A percentile compares a stretch with the other conserved stretches of the same genome.
phyloP scores from a whole-genome alignment of 2,797 vertebrate species.

The Gallinago solitaria region DNA sequence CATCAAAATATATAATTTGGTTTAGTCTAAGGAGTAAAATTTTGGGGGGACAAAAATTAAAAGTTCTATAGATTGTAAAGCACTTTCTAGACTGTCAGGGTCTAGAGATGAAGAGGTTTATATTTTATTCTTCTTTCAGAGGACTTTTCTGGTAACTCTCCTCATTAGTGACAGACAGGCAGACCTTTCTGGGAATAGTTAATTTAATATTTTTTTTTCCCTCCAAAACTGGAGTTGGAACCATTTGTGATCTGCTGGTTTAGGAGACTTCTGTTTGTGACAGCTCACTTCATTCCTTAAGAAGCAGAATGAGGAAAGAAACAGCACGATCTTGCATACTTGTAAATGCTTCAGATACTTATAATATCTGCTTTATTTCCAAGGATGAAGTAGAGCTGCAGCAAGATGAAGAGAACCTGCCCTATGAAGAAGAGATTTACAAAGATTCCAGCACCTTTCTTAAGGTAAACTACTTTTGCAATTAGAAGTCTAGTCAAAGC shows the following conservation, averaged over 20 bases:
- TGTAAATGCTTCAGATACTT: background rate
- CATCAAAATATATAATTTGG: background rate
- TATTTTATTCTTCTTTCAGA: background rate
- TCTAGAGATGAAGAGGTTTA: background rate
- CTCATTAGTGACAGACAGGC: background rate
- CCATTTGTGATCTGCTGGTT: background rate
- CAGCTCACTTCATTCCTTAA: background rate
- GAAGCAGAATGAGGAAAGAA: background rate
- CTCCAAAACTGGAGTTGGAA: background rate
- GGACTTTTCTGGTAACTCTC: background rate
- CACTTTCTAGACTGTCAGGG: background rate
- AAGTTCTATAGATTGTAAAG: background rate
- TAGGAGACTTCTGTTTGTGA: background rate
- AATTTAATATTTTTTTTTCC: too few relatives aligned
- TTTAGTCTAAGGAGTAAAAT: background rate
- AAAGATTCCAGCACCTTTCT: constrained; percentile 98
- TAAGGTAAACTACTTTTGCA: constrained; percentile 81
- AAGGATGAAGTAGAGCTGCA: constrained; percentile 93
- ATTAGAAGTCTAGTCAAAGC: background rate
- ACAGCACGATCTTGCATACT: background rate
- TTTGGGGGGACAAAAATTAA: background rate
- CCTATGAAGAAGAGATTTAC: constrained; percentile 94
- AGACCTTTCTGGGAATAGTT: background rate
- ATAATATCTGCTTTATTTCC: constrained; percentile 38
- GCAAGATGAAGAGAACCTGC: constrained; percentile 88